Evolutionary conservation across 2,113 vertebrate species (phyloP).

Genomic region (Halcyon malimbica): DNA sequence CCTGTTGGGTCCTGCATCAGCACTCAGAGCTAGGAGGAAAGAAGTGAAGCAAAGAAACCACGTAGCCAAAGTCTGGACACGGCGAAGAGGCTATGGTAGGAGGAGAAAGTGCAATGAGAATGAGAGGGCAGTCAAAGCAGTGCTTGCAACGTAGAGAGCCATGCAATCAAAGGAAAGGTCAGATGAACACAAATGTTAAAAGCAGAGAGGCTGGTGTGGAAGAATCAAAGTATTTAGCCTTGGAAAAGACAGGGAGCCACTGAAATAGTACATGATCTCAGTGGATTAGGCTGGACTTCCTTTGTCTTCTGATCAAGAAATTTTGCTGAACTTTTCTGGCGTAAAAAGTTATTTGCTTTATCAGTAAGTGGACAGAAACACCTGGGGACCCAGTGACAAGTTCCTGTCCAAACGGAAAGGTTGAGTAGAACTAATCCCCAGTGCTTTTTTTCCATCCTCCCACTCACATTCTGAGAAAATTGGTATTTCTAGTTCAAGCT

Average conservation of each 20-base stretch:
- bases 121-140: background rate
- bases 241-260: background rate
- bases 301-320: background rate
- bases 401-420: background rate
- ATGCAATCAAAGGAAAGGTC: background rate
- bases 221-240: background rate
- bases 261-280: background rate
- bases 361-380: background rate
- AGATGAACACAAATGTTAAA: background rate
- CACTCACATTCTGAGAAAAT: background rate
- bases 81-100: background rate
- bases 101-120: background rate
- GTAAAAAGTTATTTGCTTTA: background rate
- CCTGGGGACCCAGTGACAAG: background rate
- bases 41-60: background rate
- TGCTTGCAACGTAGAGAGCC: background rate
- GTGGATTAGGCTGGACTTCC: background rate
- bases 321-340: background rate
- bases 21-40: background rate
- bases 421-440: background rate
- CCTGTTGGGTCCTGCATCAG: background rate
- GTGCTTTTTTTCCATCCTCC: background rate
- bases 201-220: background rate
- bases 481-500: background rate
- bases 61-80: rapidly evolving